A percentile compares a stretch with the other conserved stretches of the same genome.
Conservation (phyloP, 1,140 invertebrate species). For the Mactra quadrangularis region DNA sequence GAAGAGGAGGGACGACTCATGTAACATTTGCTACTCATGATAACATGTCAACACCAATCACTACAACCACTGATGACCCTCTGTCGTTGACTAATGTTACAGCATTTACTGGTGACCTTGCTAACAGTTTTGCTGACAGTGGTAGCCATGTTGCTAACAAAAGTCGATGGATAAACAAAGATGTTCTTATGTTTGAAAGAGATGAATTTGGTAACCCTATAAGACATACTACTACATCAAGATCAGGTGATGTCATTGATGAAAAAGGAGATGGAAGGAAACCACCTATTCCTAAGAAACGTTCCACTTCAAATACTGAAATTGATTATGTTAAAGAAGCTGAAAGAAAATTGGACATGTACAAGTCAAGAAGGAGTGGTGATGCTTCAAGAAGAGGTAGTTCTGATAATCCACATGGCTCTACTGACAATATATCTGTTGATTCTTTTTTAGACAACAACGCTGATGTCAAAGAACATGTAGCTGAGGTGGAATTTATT, state of each 20-base stretch:
- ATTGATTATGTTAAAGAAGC: constrained; percentile 49
- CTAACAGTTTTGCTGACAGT: constrained; percentile 49
- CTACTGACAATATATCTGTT: background rate
- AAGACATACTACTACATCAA: background rate
- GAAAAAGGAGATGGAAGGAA: constrained; percentile 49
- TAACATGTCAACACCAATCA: constrained; percentile 4
- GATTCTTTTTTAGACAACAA: constrained; percentile 1
- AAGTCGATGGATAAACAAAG: constrained; percentile 38
- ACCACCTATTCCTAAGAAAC: constrained; percentile 37
- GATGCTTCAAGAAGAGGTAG: constrained; percentile 1
- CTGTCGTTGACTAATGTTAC: constrained; percentile 51
- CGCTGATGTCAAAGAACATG: constrained; percentile 8
- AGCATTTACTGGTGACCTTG: constrained; percentile 46
- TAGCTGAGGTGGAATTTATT: background rate
- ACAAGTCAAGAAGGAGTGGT: constrained; percentile 18
- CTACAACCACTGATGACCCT: constrained; percentile 44
- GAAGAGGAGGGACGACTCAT: background rate
- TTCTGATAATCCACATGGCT: constrained; percentile 15
- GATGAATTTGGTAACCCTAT: background rate
- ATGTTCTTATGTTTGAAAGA: constrained; percentile 37
- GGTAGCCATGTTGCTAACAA: background rate
- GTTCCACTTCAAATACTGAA: constrained; percentile 4
- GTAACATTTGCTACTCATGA: background rate
- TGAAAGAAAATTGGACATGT: constrained; percentile 17
- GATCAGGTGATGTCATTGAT: constrained; percentile 43